A percentile compares a stretch with the other conserved stretches of the same genome.
These are phyloP conservation scores for Eretmocerus hayati DNA, from an alignment of 2,888 invertebrate species.

Conservation along the genomic window DNA sequence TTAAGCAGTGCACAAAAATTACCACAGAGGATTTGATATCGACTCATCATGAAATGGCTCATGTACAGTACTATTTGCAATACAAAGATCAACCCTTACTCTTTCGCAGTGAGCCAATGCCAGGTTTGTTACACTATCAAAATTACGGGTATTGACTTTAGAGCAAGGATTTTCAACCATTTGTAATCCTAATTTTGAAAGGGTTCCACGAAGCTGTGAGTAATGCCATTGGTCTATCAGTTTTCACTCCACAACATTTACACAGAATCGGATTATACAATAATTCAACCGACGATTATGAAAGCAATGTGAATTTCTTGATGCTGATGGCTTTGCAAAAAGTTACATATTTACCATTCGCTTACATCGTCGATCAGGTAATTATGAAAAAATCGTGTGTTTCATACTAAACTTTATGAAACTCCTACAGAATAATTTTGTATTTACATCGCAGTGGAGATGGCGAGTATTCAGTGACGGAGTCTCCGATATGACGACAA, in stretches of 20 bases:
- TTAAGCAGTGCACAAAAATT: constrained; percentile 76
- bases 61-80: constrained; percentile 73
- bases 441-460: constrained; percentile 59
- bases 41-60: constrained; percentile 78
- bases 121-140: constrained; percentile 51
- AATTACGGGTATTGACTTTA: too few relatives aligned
- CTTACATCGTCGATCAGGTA: constrained; percentile 72
- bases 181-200: too few relatives aligned
- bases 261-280: constrained; percentile 65
- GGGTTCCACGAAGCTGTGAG: constrained; percentile 83
- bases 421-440: background rate
- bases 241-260: constrained; percentile 69
- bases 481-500: constrained; percentile 62
- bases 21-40: constrained; percentile 70
- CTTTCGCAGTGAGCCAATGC: constrained; percentile 76
- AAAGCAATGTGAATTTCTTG: constrained; percentile 70
- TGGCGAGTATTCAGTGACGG: constrained; percentile 74
- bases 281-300: constrained; percentile 58
- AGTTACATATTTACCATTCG: constrained; percentile 71
- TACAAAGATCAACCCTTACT: constrained; percentile 68
- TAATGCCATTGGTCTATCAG: constrained; percentile 70
- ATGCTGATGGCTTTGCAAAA: constrained; percentile 74
- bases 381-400: constrained; percentile 6
- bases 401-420: background rate
- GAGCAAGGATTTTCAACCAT: too few relatives aligned